A percentile compares a stretch with the other conserved stretches of the same genome.
These are phyloP conservation scores for Podiceps cristatus DNA, from an alignment of 2,113 vertebrate genomes.

Conservation along the genomic window DNA sequence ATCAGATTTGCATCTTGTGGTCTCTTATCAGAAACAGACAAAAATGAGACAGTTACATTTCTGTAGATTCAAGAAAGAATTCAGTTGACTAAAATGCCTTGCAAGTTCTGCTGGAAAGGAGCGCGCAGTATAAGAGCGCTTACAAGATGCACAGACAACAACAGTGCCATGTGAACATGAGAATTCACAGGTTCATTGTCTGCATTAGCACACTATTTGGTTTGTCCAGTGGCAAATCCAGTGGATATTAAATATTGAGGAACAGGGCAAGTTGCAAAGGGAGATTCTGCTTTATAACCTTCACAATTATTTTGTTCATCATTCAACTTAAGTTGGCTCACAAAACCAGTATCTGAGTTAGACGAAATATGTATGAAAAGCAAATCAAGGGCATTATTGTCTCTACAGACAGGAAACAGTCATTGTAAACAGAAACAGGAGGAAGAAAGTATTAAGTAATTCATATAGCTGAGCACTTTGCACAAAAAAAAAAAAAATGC, in stretches of 20 bases:
- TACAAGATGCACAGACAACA: not conserved
- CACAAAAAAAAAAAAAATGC: slow-evolving; percentile 11
- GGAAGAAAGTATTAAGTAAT: slow-evolving; percentile 71
- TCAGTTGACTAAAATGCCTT: not conserved
- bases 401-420: not conserved
- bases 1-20: not conserved
- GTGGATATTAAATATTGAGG: not conserved
- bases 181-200: not conserved
- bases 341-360: slow-evolving; percentile 20
- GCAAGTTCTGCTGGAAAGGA: not conserved
- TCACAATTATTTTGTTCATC: not conserved
- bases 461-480: slow-evolving; percentile 57
- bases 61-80: not conserved
- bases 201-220: not conserved
- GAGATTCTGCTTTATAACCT: not conserved
- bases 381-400: slow-evolving; percentile 56
- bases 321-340: not conserved
- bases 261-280: not conserved
- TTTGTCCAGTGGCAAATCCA: not conserved
- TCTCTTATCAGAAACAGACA: not conserved
- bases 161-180: not conserved
- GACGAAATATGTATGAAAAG: slow-evolving; percentile 34
- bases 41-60: not conserved
- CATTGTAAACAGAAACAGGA: slow-evolving; percentile 57
- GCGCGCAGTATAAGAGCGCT: not conserved